These are phyloP conservation scores for Coelinius sp. DNA, from an alignment of 2,888 invertebrate species.

Conservation along the genomic window DNA sequence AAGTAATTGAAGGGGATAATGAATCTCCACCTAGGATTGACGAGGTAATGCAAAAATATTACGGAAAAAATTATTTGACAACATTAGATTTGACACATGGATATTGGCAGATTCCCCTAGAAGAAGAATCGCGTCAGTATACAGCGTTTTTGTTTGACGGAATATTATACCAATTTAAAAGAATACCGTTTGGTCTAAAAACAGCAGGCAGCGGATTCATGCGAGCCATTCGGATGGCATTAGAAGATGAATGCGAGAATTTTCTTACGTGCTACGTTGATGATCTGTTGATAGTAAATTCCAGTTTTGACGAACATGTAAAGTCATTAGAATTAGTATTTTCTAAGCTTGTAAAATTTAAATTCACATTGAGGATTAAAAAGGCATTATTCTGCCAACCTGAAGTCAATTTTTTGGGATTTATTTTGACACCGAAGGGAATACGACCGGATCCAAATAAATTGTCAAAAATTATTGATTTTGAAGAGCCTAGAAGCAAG, in stretches of 20 bases:
- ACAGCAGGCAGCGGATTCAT: constrained; percentile 51
- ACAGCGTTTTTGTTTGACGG: constrained; percentile 50
- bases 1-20: constrained; percentile 55
- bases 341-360: constrained; percentile 25
- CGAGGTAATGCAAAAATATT: constrained; percentile 50
- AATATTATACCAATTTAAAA: constrained; percentile 52
- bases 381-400: constrained; percentile 50
- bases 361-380: constrained; percentile 41
- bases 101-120: constrained; percentile 53
- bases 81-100: constrained; percentile 51
- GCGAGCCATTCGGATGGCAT: constrained; percentile 44
- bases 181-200: constrained; percentile 57
- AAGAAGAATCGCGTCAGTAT: constrained; percentile 42
- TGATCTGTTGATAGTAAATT: constrained; percentile 42
- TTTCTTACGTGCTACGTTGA: constrained; percentile 37
- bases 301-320: constrained; percentile 47
- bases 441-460: constrained; percentile 39
- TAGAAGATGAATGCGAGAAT: constrained; percentile 49
- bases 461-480: constrained; percentile 48
- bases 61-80: constrained; percentile 45
- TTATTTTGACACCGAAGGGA: constrained; percentile 31
- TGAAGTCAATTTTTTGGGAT: constrained; percentile 44
- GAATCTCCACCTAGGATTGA: constrained; percentile 48
- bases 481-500: constrained; percentile 48
- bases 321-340: constrained; percentile 48